These are phyloP conservation scores for Sparus aurata DNA, from an alignment of 2,797 vertebrate species.

Conservation along the genomic window DNA sequence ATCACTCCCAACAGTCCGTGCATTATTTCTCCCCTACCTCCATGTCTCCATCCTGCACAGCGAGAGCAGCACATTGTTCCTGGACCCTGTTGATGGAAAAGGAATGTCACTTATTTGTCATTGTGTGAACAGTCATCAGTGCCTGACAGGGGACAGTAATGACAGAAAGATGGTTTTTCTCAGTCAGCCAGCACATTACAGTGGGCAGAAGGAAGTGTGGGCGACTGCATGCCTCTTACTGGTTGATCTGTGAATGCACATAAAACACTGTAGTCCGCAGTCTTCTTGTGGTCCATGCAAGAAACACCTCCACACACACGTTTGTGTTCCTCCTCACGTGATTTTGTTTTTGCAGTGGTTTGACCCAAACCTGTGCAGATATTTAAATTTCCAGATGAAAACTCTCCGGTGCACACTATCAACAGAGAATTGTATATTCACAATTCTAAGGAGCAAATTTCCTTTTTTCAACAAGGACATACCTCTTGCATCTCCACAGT, in stretches of 20 bases:
- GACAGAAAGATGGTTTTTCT: constrained; percentile 55
- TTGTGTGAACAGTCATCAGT: constrained; percentile 62
- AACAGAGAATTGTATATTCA: constrained; percentile 33
- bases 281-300: constrained; percentile 21
- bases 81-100: constrained; percentile 48
- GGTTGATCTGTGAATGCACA: constrained; percentile 27
- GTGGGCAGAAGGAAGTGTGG: constrained; percentile 20
- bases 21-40: constrained; percentile 43
- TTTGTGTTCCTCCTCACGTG: neutral
- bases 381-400: constrained; percentile 50
- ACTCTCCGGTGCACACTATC: constrained; percentile 52
- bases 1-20: constrained; percentile 27
- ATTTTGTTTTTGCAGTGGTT: constrained; percentile 28
- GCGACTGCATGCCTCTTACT: constrained; percentile 32
- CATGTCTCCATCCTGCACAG: constrained; percentile 41
- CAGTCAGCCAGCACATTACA: constrained; percentile 40
- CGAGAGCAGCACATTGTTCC: constrained; percentile 47
- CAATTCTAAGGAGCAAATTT: constrained; percentile 33
- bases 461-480: constrained; percentile 37
- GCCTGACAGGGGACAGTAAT: constrained; percentile 53
- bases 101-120: constrained; percentile 63
- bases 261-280: constrained; percentile 20
- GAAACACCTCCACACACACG: constrained; percentile 2
- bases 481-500: constrained; percentile 26
- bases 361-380: constrained; percentile 29